Base-by-base conservation (phyloP, 2,113 vertebrate species). In the Melanocharis versteri region DNA sequence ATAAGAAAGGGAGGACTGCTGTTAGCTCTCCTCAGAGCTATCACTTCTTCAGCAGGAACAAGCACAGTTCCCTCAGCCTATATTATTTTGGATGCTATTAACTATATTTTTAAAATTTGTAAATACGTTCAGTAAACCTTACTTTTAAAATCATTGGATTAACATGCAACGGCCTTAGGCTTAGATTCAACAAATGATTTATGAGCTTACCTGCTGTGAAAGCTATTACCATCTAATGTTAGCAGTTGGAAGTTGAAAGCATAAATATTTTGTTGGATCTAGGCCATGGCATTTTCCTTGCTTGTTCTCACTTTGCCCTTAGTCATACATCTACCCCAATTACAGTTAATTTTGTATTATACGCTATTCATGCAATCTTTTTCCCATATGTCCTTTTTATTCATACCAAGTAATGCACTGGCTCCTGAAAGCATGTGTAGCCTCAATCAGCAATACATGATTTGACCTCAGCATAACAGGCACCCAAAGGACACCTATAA, bases 301-400 rank as follows among this genome's bases (percentile, higher is more conserved):
- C 53, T 94, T 93, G 39, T 80, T 96, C 83, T 94, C 62, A 56
- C 14, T 95, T 94, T 93, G 40, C 78, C 62, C 65, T 85, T 87
- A 83, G 86, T 86, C 66, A 91, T 53, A 35, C 71, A 91, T 72
- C 83, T 94, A 79, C 37, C 20, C 47, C 40, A 85, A 90, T 82
- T 93, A 82, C 22, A 57, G 50, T 87, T 93, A 68, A 81, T 93
- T 90, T 80, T 60, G 57, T 40, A 16, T 73, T 91, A 77, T 65
- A 87, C 0, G 8, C 27, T 83, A 44, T 70, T 93, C 28, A 71
- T 91, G 26, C 15, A 83, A 56, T 82, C 23, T 71, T 89, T 88
- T 90, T 28, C 62, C 17, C 7, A 54, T 87, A 48, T 54, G 54
- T 76, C 48, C 40, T 90, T 94, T 96, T 83, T 53, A 82, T 91